Evolutionary conservation across 30 jellyfish, hydroid and myxozoan species (phyloP).

Genomic region (Rhopilema esculentum): DNA sequence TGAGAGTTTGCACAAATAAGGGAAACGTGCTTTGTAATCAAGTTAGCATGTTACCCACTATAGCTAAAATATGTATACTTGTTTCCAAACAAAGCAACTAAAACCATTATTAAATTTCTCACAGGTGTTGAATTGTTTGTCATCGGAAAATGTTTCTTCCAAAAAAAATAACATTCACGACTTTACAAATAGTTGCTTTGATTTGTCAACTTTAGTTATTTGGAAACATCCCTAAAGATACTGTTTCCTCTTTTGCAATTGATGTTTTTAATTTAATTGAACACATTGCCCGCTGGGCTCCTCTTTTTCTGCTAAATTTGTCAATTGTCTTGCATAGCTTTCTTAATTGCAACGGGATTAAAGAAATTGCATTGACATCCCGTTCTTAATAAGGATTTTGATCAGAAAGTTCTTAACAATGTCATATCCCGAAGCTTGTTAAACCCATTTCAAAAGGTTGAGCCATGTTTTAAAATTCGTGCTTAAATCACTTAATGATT

Average conservation of each 20-base stretch:
- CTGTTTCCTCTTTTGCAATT: background rate
- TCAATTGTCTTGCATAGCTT: background rate
- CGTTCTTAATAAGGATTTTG: background rate
- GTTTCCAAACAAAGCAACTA: background rate
- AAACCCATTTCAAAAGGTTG: background rate
- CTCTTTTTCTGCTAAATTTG: background rate
- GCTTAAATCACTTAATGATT: background rate
- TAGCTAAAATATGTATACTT: background rate
- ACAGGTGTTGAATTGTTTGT: background rate
- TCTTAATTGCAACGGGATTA: background rate
- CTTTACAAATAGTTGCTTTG: too few species aligned
- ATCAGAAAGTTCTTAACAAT: background rate
- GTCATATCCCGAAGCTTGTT: background rate
- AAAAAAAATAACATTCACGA: too few species aligned
- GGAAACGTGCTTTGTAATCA: too few species aligned
- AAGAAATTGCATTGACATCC: background rate
- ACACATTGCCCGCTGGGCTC: background rate
- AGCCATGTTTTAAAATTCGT: background rate
- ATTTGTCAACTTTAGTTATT: too few species aligned
- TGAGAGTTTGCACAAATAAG: too few species aligned
- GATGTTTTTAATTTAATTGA: background rate
- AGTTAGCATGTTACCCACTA: background rate
- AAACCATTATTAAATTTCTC: background rate
- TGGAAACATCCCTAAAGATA: too few species aligned
- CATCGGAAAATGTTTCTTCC: too few species aligned